Conservation (phyloP, 1,140 invertebrate genomes). For the Drosophila auraria region DNA sequence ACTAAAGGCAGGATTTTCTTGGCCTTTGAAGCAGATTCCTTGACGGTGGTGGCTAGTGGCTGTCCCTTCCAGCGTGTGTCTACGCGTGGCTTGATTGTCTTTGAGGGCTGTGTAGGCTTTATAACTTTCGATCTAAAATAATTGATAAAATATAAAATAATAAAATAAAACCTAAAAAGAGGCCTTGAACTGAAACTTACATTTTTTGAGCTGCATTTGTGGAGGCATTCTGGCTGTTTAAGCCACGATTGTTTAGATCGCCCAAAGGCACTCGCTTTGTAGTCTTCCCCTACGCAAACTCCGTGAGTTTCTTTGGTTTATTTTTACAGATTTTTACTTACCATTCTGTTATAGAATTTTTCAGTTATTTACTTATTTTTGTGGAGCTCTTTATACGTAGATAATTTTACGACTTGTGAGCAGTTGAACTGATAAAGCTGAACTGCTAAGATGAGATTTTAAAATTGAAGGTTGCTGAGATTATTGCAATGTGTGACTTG, state of each 20-base stretch:
- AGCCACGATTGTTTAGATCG: constrained; percentile 76
- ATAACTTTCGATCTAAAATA: constrained; percentile 47
- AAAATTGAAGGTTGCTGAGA: too few relatives aligned
- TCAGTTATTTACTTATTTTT: not conserved
- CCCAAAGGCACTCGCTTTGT: constrained; percentile 78
- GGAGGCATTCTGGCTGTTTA: constrained; percentile 39
- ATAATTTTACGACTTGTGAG: too few relatives aligned
- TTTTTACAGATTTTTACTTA: constrained; percentile 51
- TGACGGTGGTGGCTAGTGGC: constrained; percentile 29
- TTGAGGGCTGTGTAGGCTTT: constrained; percentile 7
- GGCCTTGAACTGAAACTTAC: constrained; percentile 46
- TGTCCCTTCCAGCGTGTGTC: constrained; percentile 81
- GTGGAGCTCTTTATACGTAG: too few relatives aligned
- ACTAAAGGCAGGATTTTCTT: constrained; percentile 15
- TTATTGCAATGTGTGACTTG: too few relatives aligned
- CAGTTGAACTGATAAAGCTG: too few relatives aligned
- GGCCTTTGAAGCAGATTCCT: constrained; percentile 22
- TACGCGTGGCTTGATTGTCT: constrained; percentile 74
- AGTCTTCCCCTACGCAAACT: constrained; percentile 56
- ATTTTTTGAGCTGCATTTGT: constrained; percentile 73
- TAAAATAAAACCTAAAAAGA: not conserved
- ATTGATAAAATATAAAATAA: too few relatives aligned
- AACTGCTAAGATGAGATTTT: too few relatives aligned
- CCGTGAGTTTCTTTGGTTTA: constrained; percentile 70
- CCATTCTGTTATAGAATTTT: constrained; percentile 49